Base-by-base conservation (phyloP, 2,888 invertebrate genomes). In the Melangyna quadrimaculata region DNA sequence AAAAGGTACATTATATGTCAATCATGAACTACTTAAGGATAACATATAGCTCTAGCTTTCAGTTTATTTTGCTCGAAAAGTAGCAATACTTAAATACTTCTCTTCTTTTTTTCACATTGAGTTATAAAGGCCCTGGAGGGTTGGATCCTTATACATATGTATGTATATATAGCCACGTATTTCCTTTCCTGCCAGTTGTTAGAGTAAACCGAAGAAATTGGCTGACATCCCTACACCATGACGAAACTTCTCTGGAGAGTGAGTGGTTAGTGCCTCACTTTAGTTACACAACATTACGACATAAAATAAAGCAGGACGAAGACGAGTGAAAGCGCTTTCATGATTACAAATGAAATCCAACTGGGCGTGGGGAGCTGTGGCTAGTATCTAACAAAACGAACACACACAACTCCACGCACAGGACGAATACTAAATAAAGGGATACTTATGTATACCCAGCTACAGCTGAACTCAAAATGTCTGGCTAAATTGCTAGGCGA, bases 401-500 rank as follows among this genome's bases (percentile, higher is more conserved):
- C 40, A 40, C 35, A 40, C 48, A 86, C 69, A 87, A 78, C 53
- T 72, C 67, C 37, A 87, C 82, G 74, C 82, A 82, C 73, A 63
- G 67, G 48, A 82, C 74, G 73, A 87, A 74, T 86, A 81, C 86
- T 78, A 78, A 86, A 86, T 81, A 87, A 74, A 82, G 78, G 87
- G 78, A 82, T 82, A 87, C 87, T 87, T 87, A 71, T n/a, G n/a
- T n/a, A n/a, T n/a, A n/a, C n/a, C 32, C 51, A 67, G 35, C 67
- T 67, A 67, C 70, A 87, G 74, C 78, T 82, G 78, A 82, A 87
- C 82, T 82, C 80, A 86, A 84, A 84, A 87, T 86, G 83, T 87
- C 87, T 87, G 88, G 88, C 88, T 88, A 90, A 90, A 89, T 90
- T 90, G 91, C 89, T 90, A 90, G 91, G 90, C 89, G 89, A 90